phyloP scores from a whole-genome alignment of 2,888 invertebrate species.

The Alentia gelatinosa region DNA sequence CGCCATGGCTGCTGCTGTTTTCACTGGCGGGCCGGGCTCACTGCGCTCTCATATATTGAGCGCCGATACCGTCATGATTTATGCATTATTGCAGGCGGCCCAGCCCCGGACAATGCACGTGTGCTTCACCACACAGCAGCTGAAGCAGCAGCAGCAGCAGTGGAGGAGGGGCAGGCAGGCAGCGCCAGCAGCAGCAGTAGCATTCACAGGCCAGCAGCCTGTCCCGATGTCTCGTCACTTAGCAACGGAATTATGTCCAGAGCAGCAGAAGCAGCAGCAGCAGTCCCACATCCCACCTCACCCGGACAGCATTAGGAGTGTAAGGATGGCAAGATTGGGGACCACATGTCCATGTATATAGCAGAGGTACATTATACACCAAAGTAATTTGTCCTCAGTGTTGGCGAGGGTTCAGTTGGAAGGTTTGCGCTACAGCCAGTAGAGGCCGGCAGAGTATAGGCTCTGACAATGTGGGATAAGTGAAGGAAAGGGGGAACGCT shows the following conservation, averaged over 20 bases:
- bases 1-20: slow-evolving; percentile 54
- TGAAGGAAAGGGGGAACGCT: no score
- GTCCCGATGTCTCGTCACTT: neutral
- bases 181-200: slow-evolving; percentile 42
- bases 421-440: neutral
- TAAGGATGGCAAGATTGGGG: no score
- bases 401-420: neutral
- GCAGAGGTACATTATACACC: neutral
- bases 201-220: neutral
- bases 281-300: no score
- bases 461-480: no score
- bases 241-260: slow-evolving; percentile 29
- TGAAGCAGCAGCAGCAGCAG: slow-evolving; percentile 46
- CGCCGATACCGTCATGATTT: slow-evolving; percentile 53
- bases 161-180: slow-evolving; percentile 32
- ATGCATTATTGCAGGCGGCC: slow-evolving; percentile 49
- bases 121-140: slow-evolving; percentile 31
- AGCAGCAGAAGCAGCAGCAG: no score
- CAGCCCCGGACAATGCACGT: slow-evolving; percentile 46
- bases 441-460: neutral
- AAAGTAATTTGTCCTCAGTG: no score
- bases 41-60: slow-evolving; percentile 55
- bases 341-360: neutral
- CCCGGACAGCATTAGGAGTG: no score
- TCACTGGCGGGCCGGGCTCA: slow-evolving; percentile 24